phyloP scores from a whole-genome alignment of 2,113 vertebrate species.

The Odocoileus hemionus region DNA sequence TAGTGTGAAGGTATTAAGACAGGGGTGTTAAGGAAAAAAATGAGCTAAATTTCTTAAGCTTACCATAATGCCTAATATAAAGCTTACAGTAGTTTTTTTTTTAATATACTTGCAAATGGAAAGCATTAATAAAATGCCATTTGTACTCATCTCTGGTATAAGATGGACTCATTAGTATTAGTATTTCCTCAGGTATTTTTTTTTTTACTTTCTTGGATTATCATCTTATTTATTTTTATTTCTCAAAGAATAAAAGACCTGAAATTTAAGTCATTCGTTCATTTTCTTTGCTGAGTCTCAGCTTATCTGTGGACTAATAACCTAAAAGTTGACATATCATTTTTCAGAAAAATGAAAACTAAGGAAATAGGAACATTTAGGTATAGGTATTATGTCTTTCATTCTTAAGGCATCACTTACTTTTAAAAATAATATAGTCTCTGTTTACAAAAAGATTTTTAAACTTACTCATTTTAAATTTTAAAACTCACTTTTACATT shows the following conservation, averaged over 20 bases:
- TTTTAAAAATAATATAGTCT: not conserved
- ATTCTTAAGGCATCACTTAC: not conserved
- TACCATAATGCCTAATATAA: not conserved
- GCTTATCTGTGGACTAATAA: not conserved
- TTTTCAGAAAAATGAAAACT: not conserved
- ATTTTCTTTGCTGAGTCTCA: not conserved
- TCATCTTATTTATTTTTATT: not conserved
- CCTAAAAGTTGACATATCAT: not conserved
- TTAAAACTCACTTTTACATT: not conserved
- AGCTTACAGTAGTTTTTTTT: not conserved
- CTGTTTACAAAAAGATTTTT: not conserved
- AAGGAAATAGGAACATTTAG: not conserved
- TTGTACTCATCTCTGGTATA: not conserved
- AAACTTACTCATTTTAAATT: not conserved
- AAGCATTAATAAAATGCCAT: not conserved
- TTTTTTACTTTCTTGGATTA: not conserved
- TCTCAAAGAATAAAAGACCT: not conserved
- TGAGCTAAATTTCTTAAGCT: not conserved
- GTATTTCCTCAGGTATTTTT: not conserved
- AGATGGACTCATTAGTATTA: not conserved
- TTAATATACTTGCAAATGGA: not conserved
- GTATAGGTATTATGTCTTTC: not conserved
- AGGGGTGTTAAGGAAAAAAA: not conserved
- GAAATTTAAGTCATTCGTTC: not conserved
- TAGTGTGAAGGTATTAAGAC: not conserved